phyloP scores from a whole-genome alignment of 2,888 invertebrate species.

The Acrobasis suavella region DNA sequence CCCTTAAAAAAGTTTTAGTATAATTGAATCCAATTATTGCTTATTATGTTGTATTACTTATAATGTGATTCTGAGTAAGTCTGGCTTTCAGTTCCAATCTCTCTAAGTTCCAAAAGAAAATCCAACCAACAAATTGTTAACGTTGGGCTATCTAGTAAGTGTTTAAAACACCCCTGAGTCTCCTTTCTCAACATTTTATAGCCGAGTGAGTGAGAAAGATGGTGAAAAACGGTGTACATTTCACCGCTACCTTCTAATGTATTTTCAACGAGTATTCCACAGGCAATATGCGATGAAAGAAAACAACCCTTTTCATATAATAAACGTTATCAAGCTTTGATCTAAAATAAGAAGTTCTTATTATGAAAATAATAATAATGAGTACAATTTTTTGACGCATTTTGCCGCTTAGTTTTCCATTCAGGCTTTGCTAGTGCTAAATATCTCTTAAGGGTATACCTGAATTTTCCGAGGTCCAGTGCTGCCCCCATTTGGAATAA shows the following conservation, averaged over 20 bases:
- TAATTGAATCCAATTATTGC: no score
- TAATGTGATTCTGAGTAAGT: no score
- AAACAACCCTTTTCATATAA: constrained; percentile 6
- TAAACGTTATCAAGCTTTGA: background rate
- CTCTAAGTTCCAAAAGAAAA: background rate
- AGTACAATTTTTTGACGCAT: no score
- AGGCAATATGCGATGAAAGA: constrained; percentile 1
- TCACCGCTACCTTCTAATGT: constrained; percentile 8
- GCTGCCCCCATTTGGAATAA: no score
- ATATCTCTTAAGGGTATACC: no score
- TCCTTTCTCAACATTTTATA: background rate
- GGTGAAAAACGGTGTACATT: constrained; percentile 6
- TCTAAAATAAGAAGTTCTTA: background rate
- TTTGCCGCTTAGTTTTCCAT: no score
- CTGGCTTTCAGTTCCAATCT: no score
- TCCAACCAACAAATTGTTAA: background rate
- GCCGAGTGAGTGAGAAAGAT: background rate
- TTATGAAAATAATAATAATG: background rate
- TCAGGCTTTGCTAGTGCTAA: no score
- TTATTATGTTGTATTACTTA: no score
- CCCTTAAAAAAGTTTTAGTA: no score
- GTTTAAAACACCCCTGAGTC: background rate
- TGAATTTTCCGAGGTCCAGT: no score
- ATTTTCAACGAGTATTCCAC: constrained; percentile 13
- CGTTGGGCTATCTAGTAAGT: background rate